Evolutionary conservation across 2,113 vertebrate genomes (phyloP).

Genomic region (Silurus meridionalis): DNA sequence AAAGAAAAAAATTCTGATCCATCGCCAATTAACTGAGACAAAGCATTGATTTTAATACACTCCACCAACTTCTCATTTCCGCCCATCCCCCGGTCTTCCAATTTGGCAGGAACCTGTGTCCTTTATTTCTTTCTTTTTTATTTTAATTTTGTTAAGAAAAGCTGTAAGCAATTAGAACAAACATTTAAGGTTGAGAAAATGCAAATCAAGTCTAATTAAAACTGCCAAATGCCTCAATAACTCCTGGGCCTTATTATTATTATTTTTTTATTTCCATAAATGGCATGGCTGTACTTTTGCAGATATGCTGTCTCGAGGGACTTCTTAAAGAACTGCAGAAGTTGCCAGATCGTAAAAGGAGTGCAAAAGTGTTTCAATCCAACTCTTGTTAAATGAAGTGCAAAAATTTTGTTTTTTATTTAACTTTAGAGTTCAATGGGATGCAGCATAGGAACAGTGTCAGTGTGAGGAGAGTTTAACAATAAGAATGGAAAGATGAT

Average conservation of each 20-base stretch:
- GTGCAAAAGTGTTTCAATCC: not conserved
- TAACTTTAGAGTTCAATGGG: too few species aligned
- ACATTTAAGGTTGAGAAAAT: constrained; percentile 8
- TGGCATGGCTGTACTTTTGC: constrained; percentile 23
- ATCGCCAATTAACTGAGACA: constrained; percentile 20
- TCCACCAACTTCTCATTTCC: not conserved
- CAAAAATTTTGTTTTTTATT: too few species aligned
- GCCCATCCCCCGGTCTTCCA: not conserved
- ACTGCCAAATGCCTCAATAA: constrained; percentile 43
- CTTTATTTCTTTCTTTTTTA: not conserved
- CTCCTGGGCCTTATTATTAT: not conserved
- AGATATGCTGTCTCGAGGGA: constrained; percentile 37
- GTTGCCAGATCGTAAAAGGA: not conserved
- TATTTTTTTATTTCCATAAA: constrained; percentile 45
- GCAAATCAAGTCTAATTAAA: constrained; percentile 44
- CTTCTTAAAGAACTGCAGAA: constrained; percentile 31
- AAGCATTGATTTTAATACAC: not conserved
- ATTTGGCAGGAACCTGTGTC: constrained; percentile 13
- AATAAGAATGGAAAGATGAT: not conserved
- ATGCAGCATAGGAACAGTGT: too few species aligned
- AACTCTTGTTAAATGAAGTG: not conserved
- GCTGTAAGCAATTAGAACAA: constrained; percentile 34
- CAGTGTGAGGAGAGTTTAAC: not conserved
- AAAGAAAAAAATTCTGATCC: not conserved
- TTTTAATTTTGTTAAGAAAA: constrained; percentile 8